Conservation (phyloP, 2,113 vertebrate genomes). For the Anser brachyrhynchus region DNA sequence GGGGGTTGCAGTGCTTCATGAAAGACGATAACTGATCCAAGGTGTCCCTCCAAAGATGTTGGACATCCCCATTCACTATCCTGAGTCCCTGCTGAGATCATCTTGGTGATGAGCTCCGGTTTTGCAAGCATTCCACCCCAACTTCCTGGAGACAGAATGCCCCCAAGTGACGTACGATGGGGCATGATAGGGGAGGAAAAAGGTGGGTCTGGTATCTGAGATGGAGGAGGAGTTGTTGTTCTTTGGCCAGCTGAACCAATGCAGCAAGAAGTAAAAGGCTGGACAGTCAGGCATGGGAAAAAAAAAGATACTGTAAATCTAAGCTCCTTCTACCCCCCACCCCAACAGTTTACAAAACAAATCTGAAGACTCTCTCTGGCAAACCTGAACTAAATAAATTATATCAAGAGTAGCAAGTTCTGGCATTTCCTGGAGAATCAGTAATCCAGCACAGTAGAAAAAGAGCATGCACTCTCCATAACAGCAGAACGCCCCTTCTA, state of each 20-base stretch:
- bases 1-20: constrained; percentile 88
- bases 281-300: constrained; percentile 2
- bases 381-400: background rate
- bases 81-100: constrained; percentile 96
- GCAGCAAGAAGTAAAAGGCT: constrained; percentile 95
- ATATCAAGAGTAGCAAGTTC: background rate
- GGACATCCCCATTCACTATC: constrained; percentile 98
- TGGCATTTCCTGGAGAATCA: background rate
- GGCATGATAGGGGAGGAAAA: constrained; percentile 82
- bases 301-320: background rate
- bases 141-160: constrained; percentile 84
- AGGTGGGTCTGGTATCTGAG: constrained; percentile 94
- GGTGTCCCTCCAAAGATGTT: constrained; percentile 94
- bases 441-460: background rate
- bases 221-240: constrained; percentile 96
- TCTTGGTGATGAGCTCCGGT: constrained; percentile 88
- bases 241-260: constrained; percentile 97
- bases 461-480: background rate
- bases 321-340: background rate
- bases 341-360: background rate
- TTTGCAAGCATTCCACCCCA: constrained; percentile 88
- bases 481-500: background rate
- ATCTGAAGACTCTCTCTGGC: background rate
- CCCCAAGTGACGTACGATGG: constrained; percentile 87
- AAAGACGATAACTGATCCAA: constrained; percentile 91